Evolutionary conservation across 2,888 invertebrate genomes (phyloP).

Genomic region (Thera obeliscata): DNA sequence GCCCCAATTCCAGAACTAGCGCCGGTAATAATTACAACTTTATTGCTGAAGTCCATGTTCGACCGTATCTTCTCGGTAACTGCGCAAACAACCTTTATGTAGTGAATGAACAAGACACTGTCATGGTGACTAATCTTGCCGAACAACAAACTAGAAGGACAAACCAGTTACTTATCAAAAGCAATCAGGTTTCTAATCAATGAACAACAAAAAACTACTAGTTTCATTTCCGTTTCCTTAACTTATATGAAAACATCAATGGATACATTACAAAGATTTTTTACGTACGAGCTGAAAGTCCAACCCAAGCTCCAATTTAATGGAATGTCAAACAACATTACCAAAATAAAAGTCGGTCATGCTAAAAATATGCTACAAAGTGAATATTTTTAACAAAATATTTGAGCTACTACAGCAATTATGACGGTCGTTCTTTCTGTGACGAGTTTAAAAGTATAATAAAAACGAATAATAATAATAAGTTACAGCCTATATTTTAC

Average conservation of each 20-base stretch:
- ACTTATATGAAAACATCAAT: background rate
- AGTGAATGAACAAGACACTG: conserved; percentile 5
- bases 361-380: conserved; percentile 35
- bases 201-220: background rate
- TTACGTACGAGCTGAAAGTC: background rate
- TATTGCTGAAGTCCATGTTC: conserved; percentile 84
- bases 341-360: conserved; percentile 7
- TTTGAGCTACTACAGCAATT: conserved; percentile 42
- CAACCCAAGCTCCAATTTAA: background rate
- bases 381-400: conserved; percentile 50
- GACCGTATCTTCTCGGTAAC: conserved; percentile 42
- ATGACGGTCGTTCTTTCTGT: conserved; percentile 33
- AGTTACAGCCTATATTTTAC: conserved; percentile 28
- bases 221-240: conserved; percentile 2
- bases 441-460: conserved; percentile 35
- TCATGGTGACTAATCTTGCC: conserved; percentile 14
- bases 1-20: conserved; percentile 91
- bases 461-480: background rate
- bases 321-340: conserved; percentile 4
- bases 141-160: background rate
- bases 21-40: conserved; percentile 87
- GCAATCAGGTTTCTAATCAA: background rate
- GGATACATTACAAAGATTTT: background rate
- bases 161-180: background rate
- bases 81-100: conserved; percentile 22